Percentiles rank a stretch among this genome's conserved stretches.
Evolutionary conservation across 1,140 invertebrate species (phyloP).

Genomic region (Drosophila bocqueti): DNA sequence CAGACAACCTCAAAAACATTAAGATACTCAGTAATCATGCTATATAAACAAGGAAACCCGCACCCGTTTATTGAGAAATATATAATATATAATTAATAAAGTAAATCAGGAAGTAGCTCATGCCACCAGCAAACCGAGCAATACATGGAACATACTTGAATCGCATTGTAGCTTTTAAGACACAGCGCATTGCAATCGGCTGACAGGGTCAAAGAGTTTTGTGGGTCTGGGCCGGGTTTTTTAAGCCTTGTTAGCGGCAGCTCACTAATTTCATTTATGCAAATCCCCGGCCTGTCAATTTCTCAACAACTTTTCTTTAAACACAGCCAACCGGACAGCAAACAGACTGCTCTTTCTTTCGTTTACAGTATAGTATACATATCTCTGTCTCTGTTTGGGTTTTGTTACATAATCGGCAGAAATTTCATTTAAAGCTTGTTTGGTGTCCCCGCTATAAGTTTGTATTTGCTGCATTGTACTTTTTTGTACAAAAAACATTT

Average conservation of each 20-base stretch:
- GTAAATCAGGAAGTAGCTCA: not conserved
- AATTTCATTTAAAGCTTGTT: constrained; percentile 55
- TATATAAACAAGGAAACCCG: not conserved
- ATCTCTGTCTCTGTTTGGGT: constrained; percentile 9
- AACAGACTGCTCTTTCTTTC: constrained; percentile 48
- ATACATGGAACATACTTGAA: not conserved
- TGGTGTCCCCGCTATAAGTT: constrained; percentile 20
- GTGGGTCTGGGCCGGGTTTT: constrained; percentile 37
- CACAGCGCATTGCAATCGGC: constrained; percentile 8
- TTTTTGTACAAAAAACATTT: constrained; percentile 55
- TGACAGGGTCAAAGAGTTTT: constrained; percentile 43
- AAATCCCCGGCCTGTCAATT: constrained; percentile 56
- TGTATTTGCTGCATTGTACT: constrained; percentile 12
- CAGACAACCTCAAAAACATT: no score
- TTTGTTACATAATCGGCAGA: constrained; percentile 63
- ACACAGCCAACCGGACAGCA: constrained; percentile 1
- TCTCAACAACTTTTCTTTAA: constrained; percentile 70
- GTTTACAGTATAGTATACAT: not conserved
- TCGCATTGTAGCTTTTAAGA: constrained; percentile 4
- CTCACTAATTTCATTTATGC: constrained; percentile 54
- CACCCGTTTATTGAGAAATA: no score
- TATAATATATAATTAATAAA: no score
- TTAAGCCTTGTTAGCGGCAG: constrained; percentile 56
- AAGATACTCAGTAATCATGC: not conserved
- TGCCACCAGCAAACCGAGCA: not conserved